These are phyloP conservation scores for Platyscapa corneri DNA, from an alignment of 1,140 invertebrate genomes.

Conservation along the genomic window DNA sequence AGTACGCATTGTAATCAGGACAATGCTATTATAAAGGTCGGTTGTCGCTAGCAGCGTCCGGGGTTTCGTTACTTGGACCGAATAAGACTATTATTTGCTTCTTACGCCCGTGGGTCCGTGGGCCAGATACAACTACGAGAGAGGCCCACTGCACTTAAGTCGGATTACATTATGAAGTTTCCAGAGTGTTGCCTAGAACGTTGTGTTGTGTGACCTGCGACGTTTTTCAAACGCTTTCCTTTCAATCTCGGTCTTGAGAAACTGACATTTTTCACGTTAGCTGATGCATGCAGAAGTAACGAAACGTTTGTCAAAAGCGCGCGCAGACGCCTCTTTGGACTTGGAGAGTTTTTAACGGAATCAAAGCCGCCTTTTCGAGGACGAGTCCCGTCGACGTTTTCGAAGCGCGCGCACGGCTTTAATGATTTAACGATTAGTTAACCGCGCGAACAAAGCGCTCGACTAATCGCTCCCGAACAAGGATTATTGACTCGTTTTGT, in stretches of 20 bases:
- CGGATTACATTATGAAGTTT: constrained; percentile 62
- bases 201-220: constrained; percentile 37
- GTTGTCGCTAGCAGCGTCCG: constrained; percentile 46
- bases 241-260: constrained; percentile 35
- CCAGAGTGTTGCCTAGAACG: constrained; percentile 41
- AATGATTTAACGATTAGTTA: no score
- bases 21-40: constrained; percentile 56
- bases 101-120: constrained; percentile 51
- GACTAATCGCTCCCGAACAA: no score
- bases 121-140: neutral
- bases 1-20: constrained; percentile 57
- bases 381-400: no score
- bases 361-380: no score
- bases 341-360: neutral
- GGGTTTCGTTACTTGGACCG: constrained; percentile 59
- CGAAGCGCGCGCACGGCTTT: no score
- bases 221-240: constrained; percentile 53
- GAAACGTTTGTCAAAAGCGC: neutral
- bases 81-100: constrained; percentile 65
- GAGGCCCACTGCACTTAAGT: constrained; percentile 56
- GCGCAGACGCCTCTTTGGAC: neutral
- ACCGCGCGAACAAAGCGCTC: no score
- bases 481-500: no score
- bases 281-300: constrained; percentile 7
- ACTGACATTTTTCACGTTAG: constrained; percentile 29